Evolutionary conservation across 2,113 vertebrate genomes (phyloP).

Genomic region (Mionectes macconnelli): DNA sequence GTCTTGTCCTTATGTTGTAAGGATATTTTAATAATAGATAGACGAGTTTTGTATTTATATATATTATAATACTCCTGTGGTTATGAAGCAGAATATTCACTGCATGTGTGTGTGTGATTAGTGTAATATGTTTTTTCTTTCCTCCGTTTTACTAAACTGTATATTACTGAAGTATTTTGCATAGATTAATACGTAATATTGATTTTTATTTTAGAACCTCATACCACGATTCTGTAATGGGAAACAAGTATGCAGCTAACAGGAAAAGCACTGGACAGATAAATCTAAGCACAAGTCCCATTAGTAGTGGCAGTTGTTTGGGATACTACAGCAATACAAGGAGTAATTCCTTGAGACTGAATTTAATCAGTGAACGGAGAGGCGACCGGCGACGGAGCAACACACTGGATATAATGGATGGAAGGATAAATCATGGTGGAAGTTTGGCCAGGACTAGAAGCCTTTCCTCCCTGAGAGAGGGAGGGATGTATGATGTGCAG

Average conservation of each 20-base stretch:
- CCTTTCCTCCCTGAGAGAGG: constrained; percentile 91
- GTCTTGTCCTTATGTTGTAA: not conserved
- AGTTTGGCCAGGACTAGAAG: constrained; percentile 94
- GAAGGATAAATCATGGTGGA: constrained; percentile 85
- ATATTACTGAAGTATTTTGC: not conserved
- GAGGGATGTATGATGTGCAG: constrained; percentile 79
- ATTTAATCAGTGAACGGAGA: constrained; percentile 84
- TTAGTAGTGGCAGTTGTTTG: constrained; percentile 77
- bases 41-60: not conserved
- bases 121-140: not conserved
- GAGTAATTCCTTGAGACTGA: constrained; percentile 92
- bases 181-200: not conserved
- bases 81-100: not conserved
- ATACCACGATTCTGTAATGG: constrained; percentile 85
- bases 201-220: constrained; percentile 75
- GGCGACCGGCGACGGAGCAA: constrained; percentile 90
- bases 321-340: constrained; percentile 80
- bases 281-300: constrained; percentile 86
- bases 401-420: constrained; percentile 93
- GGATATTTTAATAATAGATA: not conserved
- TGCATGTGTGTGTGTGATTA: not conserved
- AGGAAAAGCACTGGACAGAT: constrained; percentile 98
- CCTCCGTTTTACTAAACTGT: not conserved
- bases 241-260: constrained; percentile 93
- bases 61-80: not conserved